Percentiles rank a stretch among this genome's conserved stretches.
Conservation (phyloP, 2,888 invertebrate genomes). For the Rhodophaea formosa region DNA sequence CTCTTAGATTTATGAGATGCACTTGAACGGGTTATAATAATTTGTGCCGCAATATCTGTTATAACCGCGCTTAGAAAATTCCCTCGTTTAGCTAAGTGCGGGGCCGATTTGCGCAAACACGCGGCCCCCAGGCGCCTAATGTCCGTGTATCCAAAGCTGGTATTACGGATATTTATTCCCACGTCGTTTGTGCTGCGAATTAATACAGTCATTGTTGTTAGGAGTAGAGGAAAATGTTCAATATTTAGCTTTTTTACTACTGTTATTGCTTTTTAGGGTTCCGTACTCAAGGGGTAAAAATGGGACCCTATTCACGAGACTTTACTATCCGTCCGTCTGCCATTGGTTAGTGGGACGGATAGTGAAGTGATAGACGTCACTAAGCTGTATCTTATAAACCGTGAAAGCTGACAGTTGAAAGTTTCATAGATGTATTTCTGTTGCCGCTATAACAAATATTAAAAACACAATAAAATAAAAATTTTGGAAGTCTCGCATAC, state of each 20-base stretch:
- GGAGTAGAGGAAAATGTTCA: neutral
- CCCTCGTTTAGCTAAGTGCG: conserved; percentile 11
- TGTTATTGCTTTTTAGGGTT: too few species aligned
- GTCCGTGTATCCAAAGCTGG: conserved; percentile 2
- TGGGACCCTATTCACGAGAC: too few species aligned
- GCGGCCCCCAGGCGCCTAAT: neutral
- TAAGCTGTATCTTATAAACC: too few species aligned
- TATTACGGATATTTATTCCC: neutral
- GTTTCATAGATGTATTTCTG: too few species aligned
- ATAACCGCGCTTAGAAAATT: conserved; percentile 10
- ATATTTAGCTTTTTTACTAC: neutral
- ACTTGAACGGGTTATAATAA: conserved; percentile 7
- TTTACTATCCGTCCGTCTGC: too few species aligned
- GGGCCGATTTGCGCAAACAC: conserved; percentile 7
- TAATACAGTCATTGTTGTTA: neutral
- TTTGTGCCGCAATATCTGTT: conserved; percentile 10
- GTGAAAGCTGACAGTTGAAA: too few species aligned
- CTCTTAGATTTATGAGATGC: neutral
- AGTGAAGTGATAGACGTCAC: too few species aligned
- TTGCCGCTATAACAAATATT: too few species aligned
- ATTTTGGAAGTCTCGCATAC: too few species aligned
- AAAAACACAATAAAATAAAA: too few species aligned
- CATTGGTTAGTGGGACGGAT: too few species aligned
- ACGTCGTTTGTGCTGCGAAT: neutral
- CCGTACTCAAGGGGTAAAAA: too few species aligned